Evolutionary conservation across 2,113 vertebrate species (phyloP).

Genomic region (Haemorhous mexicanus): DNA sequence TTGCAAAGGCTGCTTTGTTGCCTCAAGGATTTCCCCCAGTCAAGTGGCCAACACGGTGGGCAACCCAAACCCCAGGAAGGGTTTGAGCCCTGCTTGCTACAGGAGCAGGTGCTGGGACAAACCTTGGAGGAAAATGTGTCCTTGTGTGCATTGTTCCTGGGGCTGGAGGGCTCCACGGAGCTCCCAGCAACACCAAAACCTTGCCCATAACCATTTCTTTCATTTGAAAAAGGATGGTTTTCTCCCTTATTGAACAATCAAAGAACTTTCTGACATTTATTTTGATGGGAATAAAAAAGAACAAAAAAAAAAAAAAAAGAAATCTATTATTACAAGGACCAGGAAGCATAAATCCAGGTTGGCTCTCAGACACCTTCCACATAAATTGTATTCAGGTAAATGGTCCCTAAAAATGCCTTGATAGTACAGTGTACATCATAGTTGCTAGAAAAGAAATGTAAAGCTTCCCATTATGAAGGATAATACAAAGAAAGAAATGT

Average conservation of each 20-base stretch:
- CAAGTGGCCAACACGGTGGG: background rate
- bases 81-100: background rate
- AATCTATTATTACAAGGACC: slow-evolving; percentile 34
- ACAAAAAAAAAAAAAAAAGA: background rate
- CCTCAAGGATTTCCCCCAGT: background rate
- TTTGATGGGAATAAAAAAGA: background rate
- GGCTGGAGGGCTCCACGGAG: background rate
- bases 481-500: slow-evolving; percentile 24
- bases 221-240: background rate
- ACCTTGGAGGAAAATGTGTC: fast-evolving
- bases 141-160: background rate
- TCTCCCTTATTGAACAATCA: slow-evolving; percentile 21
- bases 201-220: background rate
- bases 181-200: background rate
- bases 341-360: slow-evolving; percentile 37
- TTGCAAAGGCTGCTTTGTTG: background rate
- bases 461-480: background rate
- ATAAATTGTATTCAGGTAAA: slow-evolving; percentile 50
- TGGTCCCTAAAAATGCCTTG: slow-evolving; percentile 41
- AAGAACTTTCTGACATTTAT: slow-evolving; percentile 56
- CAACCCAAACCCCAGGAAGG: background rate
- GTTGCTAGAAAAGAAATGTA: slow-evolving; percentile 4
- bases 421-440: slow-evolving; percentile 21
- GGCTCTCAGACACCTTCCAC: slow-evolving; percentile 2
- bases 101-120: background rate